Percentiles rank a stretch among this genome's conserved stretches.
Conservation (phyloP, 2,113 vertebrate species). For the Stictonetta naevosa region DNA sequence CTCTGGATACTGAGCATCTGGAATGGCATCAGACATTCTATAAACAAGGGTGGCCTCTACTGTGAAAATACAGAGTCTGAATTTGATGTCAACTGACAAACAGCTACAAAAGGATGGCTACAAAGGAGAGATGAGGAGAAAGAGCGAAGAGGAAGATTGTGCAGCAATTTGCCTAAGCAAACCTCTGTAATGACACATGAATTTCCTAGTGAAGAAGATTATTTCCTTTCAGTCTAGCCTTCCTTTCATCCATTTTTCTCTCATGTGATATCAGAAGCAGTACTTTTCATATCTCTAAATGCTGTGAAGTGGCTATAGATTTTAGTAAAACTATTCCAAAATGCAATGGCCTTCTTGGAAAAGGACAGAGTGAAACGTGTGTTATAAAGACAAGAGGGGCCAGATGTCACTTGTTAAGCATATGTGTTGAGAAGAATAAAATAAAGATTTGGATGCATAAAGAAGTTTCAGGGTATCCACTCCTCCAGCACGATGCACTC, state of each 20-base stretch:
- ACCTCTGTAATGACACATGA: not conserved
- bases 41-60: not conserved
- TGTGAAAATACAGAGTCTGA: not conserved
- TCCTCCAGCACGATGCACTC: not conserved
- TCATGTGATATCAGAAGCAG: not conserved
- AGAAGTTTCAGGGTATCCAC: not conserved
- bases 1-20: not conserved
- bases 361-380: accelerated
- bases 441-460: not conserved
- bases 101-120: not conserved
- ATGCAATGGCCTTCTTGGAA: not conserved
- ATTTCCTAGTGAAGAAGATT: not conserved
- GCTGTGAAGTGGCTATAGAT: not conserved
- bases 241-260: not conserved
- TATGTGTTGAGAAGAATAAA: not conserved
- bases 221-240: not conserved
- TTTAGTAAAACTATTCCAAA: not conserved
- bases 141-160: not conserved
- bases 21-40: not conserved
- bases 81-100: not conserved
- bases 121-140: not conserved
- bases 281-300: not conserved
- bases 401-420: not conserved
- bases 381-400: not conserved
- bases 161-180: not conserved